These are phyloP conservation scores for Diachasma alloeum DNA, from an alignment of 1,140 invertebrate genomes.

Conservation along the genomic window DNA sequence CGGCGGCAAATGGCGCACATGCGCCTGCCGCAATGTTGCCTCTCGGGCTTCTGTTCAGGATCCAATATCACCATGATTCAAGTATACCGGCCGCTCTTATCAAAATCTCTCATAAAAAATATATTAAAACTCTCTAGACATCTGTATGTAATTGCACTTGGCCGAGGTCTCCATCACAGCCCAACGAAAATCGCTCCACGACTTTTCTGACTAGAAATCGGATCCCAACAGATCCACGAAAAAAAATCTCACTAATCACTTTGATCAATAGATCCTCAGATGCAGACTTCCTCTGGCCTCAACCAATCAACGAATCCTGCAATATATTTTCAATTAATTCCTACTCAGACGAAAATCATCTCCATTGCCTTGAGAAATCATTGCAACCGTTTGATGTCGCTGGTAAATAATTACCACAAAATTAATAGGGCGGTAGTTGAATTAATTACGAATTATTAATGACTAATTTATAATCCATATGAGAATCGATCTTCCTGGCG, in stretches of 20 bases:
- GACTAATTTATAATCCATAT: conserved; percentile 15
- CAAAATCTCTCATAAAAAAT: conserved; percentile 1
- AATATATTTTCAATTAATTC: background rate
- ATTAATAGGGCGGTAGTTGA: background rate
- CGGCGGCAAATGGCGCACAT: conserved; percentile 65
- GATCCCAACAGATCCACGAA: background rate
- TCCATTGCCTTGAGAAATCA: background rate
- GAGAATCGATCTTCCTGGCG: conserved; percentile 17
- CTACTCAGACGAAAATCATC: background rate
- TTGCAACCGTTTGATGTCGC: background rate
- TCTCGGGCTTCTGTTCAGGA: conserved; percentile 61
- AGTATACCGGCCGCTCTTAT: background rate
- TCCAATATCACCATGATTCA: conserved; percentile 62
- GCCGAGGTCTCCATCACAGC: background rate
- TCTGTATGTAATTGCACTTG: background rate
- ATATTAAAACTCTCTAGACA: background rate
- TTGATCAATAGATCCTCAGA: background rate
- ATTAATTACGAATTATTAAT: conserved; percentile 10
- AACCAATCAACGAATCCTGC: background rate
- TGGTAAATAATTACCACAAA: background rate
- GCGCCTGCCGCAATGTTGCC: conserved; percentile 61
- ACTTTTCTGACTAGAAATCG: conserved; percentile 5
- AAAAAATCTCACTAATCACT: background rate
- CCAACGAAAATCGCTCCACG: background rate
- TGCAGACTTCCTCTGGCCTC: background rate